Percentiles rank a stretch among this genome's conserved stretches.
phyloP scores from a whole-genome alignment of 2,113 vertebrate genomes.

The Indicator maculatus region DNA sequence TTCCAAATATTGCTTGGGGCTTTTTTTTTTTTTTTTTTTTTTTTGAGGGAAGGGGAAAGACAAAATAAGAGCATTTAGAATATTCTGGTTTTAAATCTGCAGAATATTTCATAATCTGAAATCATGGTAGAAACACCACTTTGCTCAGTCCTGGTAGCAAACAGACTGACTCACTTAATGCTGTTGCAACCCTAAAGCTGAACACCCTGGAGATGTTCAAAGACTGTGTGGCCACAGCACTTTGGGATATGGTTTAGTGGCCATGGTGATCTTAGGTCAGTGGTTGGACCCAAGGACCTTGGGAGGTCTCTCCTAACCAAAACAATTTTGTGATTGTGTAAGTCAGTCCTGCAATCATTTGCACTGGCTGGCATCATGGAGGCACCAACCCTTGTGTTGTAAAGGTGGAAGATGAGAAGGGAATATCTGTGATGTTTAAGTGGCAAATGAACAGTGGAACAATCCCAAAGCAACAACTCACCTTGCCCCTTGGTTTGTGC shows the following conservation, averaged over 20 bases:
- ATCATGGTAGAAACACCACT: neutral
- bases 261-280: no score
- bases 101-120: neutral
- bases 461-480: slow-evolving; percentile 60
- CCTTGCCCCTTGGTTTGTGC: slow-evolving; percentile 79
- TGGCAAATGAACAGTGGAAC: neutral
- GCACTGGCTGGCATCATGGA: neutral
- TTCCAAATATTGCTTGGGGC: neutral
- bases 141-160: neutral
- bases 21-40: neutral
- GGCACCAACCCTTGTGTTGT: neutral
- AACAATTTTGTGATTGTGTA: neutral
- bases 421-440: neutral
- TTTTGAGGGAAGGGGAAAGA: neutral
- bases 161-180: neutral
- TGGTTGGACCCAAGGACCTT: no score
- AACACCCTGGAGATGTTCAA: no score
- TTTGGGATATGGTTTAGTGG: no score
- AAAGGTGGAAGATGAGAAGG: neutral
- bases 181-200: neutral
- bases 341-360: neutral
- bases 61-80: neutral
- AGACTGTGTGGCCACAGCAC: no score
- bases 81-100: neutral
- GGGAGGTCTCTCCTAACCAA: no score